Percentiles rank a stretch among this genome's conserved stretches.
These are phyloP conservation scores for Paracanthobrama guichenoti DNA, from an alignment of 2,113 vertebrate genomes.

Conservation along the genomic window DNA sequence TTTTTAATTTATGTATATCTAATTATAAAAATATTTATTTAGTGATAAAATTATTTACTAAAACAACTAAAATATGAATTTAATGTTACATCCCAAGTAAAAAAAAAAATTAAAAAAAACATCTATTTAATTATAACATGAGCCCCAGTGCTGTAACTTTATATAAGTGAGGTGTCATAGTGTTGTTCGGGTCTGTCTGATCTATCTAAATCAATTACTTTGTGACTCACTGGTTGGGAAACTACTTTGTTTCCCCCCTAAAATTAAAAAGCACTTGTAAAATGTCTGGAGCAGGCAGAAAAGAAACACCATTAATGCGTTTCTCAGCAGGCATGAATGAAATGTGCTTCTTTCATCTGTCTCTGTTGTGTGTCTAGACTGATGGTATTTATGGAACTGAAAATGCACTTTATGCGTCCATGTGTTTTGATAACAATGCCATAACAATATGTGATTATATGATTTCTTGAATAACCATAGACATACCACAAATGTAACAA, in stretches of 20 bases:
- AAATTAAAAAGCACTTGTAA: conserved; percentile 43
- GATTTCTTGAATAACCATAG: neutral
- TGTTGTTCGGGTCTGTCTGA: conserved; percentile 13
- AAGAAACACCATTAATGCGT: conserved; percentile 27
- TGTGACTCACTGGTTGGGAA: conserved; percentile 28
- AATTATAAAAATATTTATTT: neutral
- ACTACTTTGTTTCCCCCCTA: neutral
- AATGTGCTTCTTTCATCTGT: conserved; percentile 31
- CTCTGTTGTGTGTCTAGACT: conserved; percentile 35
- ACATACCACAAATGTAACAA: neutral
- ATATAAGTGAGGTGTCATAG: conserved; percentile 6
- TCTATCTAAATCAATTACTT: conserved; percentile 28
- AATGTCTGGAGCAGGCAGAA: conserved; percentile 31
- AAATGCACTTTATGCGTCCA: conserved; percentile 1
- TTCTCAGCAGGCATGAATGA: conserved; percentile 44
- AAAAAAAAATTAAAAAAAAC: neutral
- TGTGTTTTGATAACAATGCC: conserved; percentile 21
- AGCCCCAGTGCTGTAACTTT: neutral
- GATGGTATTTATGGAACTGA: conserved; percentile 22
- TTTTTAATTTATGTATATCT: too few relatives aligned
- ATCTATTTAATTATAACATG: neutral
- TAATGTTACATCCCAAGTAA: neutral
- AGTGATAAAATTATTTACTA: neutral
- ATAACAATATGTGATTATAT: neutral
- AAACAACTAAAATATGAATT: neutral